Evolutionary conservation across 2,797 vertebrate genomes (phyloP).

Genomic region (Cephalopachus bancanus): DNA sequence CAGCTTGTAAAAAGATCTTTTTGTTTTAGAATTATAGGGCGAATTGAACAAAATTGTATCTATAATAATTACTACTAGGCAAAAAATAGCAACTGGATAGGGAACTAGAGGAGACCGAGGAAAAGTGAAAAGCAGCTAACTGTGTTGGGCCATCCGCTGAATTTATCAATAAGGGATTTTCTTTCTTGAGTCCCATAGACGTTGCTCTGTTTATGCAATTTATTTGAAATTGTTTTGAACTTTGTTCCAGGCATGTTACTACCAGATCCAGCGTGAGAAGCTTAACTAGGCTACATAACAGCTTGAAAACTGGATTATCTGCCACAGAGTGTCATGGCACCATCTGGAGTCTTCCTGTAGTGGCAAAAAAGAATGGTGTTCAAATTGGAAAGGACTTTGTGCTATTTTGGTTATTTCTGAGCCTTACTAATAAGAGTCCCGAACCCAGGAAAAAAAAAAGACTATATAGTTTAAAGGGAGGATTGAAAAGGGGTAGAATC

Average conservation of each 20-base stretch:
- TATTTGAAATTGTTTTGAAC: constrained; percentile 67
- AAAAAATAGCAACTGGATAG: not conserved
- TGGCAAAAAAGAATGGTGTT: constrained; percentile 50
- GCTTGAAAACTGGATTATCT: constrained; percentile 78
- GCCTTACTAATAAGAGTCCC: constrained; percentile 72
- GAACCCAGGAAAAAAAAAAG: constrained; percentile 57
- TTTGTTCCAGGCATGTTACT: constrained; percentile 96
- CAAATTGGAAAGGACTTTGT: constrained; percentile 60
- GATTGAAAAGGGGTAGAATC: constrained; percentile 35
- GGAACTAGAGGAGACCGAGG: not conserved
- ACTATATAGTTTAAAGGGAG: constrained; percentile 37
- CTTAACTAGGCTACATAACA: constrained; percentile 90
- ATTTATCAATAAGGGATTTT: not conserved
- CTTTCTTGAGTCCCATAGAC: not conserved
- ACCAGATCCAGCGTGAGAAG: constrained; percentile 99
- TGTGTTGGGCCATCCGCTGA: not conserved
- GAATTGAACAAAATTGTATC: not conserved
- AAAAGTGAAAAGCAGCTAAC: not conserved
- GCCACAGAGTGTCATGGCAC: constrained; percentile 50
- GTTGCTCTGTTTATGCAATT: constrained; percentile 45
- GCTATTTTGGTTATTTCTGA: constrained; percentile 71
- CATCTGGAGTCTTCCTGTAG: constrained; percentile 69
- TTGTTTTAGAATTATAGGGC: constrained; percentile 11
- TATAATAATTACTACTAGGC: not conserved
- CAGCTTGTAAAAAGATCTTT: not conserved